phyloP scores from a whole-genome alignment of 1,140 invertebrate genomes.

The Papilio polyxenes region DNA sequence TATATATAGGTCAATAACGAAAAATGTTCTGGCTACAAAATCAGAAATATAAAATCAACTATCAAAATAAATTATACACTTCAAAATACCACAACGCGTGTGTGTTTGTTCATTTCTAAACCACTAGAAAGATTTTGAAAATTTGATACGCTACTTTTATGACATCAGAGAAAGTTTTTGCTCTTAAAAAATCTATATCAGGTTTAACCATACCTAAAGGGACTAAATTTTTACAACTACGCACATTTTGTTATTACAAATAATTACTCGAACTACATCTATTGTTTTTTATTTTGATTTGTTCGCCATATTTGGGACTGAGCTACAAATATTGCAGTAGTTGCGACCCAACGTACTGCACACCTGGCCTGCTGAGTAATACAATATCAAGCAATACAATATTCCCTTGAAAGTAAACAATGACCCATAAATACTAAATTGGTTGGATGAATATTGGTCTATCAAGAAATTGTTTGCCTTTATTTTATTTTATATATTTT shows the following conservation, averaged over 20 bases:
- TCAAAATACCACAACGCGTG: too few relatives aligned
- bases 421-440: neutral
- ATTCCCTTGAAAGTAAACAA: constrained; percentile 1
- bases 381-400: neutral
- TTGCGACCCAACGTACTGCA: neutral
- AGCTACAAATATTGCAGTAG: neutral
- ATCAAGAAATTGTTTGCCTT: neutral
- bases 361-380: neutral
- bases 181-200: too few relatives aligned
- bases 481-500: neutral
- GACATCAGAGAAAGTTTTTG: too few relatives aligned
- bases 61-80: neutral
- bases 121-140: neutral
- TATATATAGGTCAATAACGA: constrained; percentile 27
- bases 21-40: neutral
- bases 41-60: neutral
- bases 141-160: too few relatives aligned
- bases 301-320: neutral
- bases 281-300: neutral
- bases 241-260: too few relatives aligned
- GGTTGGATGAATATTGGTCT: neutral
- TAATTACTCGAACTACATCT: neutral
- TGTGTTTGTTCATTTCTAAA: neutral
- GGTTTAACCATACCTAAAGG: too few relatives aligned
- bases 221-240: too few relatives aligned